Evolutionary conservation across 2,113 vertebrate genomes (phyloP).

Genomic region (Tangachromis dhanisi): DNA sequence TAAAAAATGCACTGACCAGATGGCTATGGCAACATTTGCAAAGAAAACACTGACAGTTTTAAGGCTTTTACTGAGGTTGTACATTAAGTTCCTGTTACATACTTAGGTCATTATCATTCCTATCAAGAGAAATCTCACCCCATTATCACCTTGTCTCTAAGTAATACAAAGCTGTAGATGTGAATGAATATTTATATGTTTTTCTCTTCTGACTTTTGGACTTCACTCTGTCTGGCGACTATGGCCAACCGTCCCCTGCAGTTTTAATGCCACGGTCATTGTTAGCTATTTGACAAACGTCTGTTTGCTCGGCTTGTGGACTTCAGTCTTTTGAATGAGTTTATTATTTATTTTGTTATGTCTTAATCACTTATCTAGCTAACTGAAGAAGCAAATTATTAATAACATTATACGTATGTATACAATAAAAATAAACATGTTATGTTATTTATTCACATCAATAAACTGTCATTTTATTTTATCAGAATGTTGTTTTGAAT

Average conservation of each 20-base stretch:
- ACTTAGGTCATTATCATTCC: neutral
- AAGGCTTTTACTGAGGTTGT: neutral
- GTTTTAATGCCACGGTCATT: neutral
- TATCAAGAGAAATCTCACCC: neutral
- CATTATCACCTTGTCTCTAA: neutral
- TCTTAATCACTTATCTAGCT: neutral
- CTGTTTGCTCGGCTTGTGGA: neutral
- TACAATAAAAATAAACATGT: neutral
- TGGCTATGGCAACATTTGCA: neutral
- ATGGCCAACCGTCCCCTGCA: neutral
- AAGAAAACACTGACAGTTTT: neutral
- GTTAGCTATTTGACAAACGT: neutral
- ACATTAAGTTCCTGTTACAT: neutral
- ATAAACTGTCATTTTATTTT: neutral
- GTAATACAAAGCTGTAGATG: neutral
- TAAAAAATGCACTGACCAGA: neutral
- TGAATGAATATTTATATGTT: neutral
- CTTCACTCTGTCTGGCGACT: neutral
- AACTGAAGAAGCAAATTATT: neutral
- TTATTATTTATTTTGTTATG: neutral
- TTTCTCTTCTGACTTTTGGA: neutral
- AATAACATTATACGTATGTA: neutral
- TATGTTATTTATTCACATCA: neutral
- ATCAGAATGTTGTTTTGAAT: neutral
- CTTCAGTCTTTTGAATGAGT: neutral